Conservation (phyloP, 1,140 invertebrate genomes). For the Saxidomus purpurata region DNA sequence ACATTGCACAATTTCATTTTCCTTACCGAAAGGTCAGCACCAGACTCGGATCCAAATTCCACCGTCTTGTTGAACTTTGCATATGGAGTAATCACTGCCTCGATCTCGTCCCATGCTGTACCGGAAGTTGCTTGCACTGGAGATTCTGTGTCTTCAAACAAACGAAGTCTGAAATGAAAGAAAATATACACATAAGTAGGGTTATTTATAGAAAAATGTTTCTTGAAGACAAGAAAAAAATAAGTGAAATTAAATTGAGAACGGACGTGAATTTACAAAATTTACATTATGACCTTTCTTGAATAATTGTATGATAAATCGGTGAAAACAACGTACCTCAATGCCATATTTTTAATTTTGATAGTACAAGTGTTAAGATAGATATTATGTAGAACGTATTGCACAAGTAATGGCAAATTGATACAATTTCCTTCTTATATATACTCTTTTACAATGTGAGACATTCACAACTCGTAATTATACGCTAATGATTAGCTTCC, state of each 20-base stretch:
- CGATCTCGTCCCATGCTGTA: background rate
- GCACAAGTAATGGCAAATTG: too few relatives aligned
- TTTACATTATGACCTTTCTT: background rate
- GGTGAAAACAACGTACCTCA: too few relatives aligned
- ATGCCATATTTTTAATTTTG: too few relatives aligned
- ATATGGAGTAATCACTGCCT: background rate
- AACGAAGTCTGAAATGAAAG: slow-evolving; percentile 22
- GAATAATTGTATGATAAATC: too few relatives aligned
- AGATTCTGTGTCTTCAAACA: background rate
- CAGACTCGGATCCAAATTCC: background rate
- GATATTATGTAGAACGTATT: too few relatives aligned
- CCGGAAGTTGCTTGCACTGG: slow-evolving; percentile 8
- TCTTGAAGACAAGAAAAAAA: background rate
- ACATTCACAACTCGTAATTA: slow-evolving; percentile 34
- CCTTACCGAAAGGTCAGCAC: background rate
- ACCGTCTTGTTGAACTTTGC: background rate
- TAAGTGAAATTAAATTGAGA: background rate
- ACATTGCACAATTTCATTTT: too few relatives aligned
- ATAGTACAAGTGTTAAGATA: too few relatives aligned
- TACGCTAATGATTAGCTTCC: slow-evolving; percentile 1
- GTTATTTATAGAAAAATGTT: too few relatives aligned
- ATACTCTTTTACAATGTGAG: too few relatives aligned
- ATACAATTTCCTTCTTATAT: too few relatives aligned
- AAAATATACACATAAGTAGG: background rate
- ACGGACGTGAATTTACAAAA: background rate